These are phyloP conservation scores for Nylanderia fulva DNA, from an alignment of 1,140 invertebrate genomes.

Conservation along the genomic window DNA sequence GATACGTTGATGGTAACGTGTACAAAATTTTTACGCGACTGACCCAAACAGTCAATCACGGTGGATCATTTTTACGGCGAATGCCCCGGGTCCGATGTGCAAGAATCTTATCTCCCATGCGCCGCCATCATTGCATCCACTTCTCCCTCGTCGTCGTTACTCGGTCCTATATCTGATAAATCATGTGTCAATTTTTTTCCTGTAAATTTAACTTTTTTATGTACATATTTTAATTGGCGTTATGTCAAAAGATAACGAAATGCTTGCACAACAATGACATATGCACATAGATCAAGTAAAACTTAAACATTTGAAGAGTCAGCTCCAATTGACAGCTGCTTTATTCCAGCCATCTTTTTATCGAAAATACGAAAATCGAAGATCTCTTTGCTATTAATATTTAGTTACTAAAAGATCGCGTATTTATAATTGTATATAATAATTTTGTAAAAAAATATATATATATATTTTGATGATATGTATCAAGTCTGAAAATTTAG, in stretches of 20 bases:
- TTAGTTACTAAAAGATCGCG: conserved; percentile 7
- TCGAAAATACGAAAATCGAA: conserved; percentile 4
- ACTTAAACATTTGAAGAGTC: neutral
- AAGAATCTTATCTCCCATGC: conserved; percentile 47
- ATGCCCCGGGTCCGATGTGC: conserved; percentile 20
- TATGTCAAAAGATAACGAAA: conserved; percentile 21
- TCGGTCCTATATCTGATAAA: conserved; percentile 68
- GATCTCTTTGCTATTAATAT: conserved; percentile 15
- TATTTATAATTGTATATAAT: conserved; percentile 41
- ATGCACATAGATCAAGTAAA: conserved; percentile 41
- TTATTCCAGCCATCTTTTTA: conserved; percentile 6
- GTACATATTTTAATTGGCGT: conserved; percentile 34
- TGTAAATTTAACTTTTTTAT: conserved; percentile 13
- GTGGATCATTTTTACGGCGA: conserved; percentile 24
- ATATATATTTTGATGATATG: neutral
- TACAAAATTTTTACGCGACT: conserved; percentile 56
- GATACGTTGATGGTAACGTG: conserved; percentile 28
- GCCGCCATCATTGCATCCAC: conserved; percentile 27
- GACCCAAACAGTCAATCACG: conserved; percentile 29
- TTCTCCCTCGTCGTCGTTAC: conserved; percentile 54
- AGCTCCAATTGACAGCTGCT: neutral
- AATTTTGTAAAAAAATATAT: conserved; percentile 37
- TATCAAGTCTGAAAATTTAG: conserved; percentile 27
- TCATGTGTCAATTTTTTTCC: neutral
- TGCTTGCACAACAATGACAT: conserved; percentile 48